These are phyloP conservation scores for Umimayanthus chanpuru DNA, from an alignment of 92 coral and sea anemone species.

Conservation along the genomic window DNA sequence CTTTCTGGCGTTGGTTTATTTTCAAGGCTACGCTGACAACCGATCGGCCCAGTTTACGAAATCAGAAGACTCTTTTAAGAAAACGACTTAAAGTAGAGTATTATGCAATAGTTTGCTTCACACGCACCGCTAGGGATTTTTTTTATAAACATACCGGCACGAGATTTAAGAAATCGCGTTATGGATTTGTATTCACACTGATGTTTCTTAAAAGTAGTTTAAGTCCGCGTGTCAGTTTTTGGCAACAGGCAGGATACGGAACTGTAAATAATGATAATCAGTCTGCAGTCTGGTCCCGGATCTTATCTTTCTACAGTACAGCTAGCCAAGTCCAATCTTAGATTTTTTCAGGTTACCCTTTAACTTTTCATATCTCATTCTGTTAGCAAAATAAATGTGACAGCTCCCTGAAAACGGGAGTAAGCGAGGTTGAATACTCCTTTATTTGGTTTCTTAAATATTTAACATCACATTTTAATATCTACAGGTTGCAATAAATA, in stretches of 20 bases:
- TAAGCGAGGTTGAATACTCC: too few species aligned
- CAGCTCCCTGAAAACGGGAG: too few species aligned
- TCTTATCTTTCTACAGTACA: background rate
- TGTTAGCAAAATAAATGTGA: background rate
- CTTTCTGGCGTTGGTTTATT: background rate
- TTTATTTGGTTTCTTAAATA: too few species aligned
- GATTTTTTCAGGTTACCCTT: background rate
- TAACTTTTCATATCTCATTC: background rate
- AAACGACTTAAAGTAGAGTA: too few species aligned
- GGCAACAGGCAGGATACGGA: background rate
- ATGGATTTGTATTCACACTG: background rate
- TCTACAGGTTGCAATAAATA: background rate
- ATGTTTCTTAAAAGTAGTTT: too few species aligned
- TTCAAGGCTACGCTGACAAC: background rate
- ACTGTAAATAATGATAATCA: too few species aligned
- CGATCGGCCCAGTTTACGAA: background rate
- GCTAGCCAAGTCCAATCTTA: background rate
- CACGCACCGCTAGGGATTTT: background rate
- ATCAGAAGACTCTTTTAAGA: too few species aligned
- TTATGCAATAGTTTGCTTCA: background rate
- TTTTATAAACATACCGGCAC: background rate
- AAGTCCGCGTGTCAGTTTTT: background rate
- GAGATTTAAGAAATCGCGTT: background rate
- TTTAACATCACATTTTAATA: background rate
- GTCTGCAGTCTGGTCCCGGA: background rate